phyloP scores from a whole-genome alignment of 2,797 vertebrate species.

The Salarias fasciatus region DNA sequence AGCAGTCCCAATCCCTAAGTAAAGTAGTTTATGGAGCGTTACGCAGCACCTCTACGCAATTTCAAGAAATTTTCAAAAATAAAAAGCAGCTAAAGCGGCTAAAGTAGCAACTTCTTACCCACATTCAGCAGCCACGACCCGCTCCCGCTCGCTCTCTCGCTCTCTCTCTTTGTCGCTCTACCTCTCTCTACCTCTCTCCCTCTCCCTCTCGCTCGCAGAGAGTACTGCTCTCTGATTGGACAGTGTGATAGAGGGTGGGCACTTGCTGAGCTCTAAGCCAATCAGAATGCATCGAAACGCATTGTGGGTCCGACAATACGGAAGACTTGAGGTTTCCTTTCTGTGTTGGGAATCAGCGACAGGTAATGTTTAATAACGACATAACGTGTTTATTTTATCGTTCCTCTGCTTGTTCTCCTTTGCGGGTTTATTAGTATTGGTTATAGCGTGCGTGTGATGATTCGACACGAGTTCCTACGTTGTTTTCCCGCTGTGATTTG shows the following conservation, averaged over 20 bases:
- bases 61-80: neutral
- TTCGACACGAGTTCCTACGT: too few species aligned
- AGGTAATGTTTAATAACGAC: conserved; percentile 14
- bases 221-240: conserved; percentile 38
- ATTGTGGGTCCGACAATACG: conserved; percentile 46
- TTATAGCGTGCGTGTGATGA: too few species aligned
- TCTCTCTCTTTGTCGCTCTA: too few species aligned
- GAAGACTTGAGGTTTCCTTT: neutral
- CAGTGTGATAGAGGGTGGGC: conserved; percentile 29
- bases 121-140: neutral
- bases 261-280: conserved; percentile 13
- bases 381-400: neutral
- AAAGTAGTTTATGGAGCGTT: neutral
- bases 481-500: too few species aligned
- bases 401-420: too few species aligned
- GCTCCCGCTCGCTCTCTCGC: neutral
- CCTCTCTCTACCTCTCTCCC: too few species aligned
- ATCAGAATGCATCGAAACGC: conserved; percentile 36
- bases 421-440: too few species aligned
- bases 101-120: conserved; percentile 16
- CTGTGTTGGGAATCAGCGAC: neutral
- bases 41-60: too few species aligned
- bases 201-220: neutral
- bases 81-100: neutral
- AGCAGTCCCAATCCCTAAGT: too few species aligned